Conservation (phyloP, 2,888 invertebrate species). For the Andrena praecox region DNA sequence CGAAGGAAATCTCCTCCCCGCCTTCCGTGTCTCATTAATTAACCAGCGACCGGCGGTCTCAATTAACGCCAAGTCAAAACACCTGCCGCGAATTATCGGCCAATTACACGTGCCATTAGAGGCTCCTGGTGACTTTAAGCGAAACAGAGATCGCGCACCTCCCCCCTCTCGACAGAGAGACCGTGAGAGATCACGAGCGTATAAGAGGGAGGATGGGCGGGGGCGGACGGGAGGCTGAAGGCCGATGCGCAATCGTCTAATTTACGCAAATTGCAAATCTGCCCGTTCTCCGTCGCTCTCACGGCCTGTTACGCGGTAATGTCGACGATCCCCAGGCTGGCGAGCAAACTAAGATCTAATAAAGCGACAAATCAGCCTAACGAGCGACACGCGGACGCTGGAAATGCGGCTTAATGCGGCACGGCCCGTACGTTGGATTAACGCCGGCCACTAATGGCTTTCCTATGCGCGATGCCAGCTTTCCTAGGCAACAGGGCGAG, state of each 20-base stretch:
- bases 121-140: conserved; percentile 37
- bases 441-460: conserved; percentile 68
- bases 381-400: conserved; percentile 72
- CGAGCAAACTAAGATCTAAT: conserved; percentile 84
- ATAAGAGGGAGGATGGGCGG: conserved; percentile 8
- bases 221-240: conserved; percentile 9
- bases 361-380: conserved; percentile 84
- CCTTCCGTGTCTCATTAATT: conserved; percentile 59
- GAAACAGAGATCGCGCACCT: conserved; percentile 37
- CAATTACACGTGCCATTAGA: conserved; percentile 82
- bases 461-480: conserved; percentile 61
- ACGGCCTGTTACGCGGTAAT: conserved; percentile 66
- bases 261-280: conserved; percentile 81
- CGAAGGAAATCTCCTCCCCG: conserved; percentile 1
- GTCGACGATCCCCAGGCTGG: conserved; percentile 65
- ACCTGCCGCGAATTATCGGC: conserved; percentile 79
- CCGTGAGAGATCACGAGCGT: background rate
- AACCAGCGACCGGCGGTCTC: conserved; percentile 32
- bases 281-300: conserved; percentile 48
- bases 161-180: background rate
- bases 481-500: conserved; percentile 54
- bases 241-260: conserved; percentile 78
- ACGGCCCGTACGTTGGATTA: conserved; percentile 71
- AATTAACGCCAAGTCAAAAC: conserved; percentile 69
- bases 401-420: conserved; percentile 71